phyloP scores from a whole-genome alignment of 2,888 invertebrate genomes.

The Lepidocyrtoides sp. region DNA sequence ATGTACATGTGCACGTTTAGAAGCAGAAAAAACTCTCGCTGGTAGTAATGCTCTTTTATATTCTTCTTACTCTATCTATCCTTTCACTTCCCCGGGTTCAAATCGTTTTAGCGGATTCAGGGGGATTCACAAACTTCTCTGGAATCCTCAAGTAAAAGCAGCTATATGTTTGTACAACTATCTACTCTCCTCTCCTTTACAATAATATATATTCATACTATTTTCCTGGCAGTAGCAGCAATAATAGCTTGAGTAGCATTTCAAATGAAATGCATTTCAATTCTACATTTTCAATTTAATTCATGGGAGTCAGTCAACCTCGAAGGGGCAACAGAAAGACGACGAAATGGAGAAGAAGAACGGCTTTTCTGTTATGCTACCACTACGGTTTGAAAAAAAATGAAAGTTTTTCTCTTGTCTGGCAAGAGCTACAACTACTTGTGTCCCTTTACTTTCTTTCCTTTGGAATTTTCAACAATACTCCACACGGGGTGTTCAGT shows the following conservation, averaged over 20 bases:
- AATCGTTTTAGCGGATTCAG: slow-evolving; percentile 81
- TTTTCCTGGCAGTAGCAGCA: slow-evolving; percentile 46
- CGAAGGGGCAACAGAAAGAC: slow-evolving; percentile 73
- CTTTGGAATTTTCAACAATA: slow-evolving; percentile 21
- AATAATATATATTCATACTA: slow-evolving; percentile 48
- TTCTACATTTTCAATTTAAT: slow-evolving; percentile 81
- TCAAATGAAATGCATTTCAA: slow-evolving; percentile 82
- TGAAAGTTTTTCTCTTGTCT: slow-evolving; percentile 50
- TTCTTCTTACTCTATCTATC: slow-evolving; percentile 72
- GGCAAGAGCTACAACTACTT: not conserved
- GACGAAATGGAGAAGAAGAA: slow-evolving; percentile 55
- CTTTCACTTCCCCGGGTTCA: slow-evolving; percentile 72
- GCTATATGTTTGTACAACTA: slow-evolving; percentile 36
- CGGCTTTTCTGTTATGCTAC: slow-evolving; percentile 7
- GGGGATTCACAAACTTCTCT: slow-evolving; percentile 77
- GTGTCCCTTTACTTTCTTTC: slow-evolving; percentile 15
- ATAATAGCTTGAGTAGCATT: slow-evolving; percentile 78
- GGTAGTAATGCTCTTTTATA: slow-evolving; percentile 8
- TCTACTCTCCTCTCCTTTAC: slow-evolving; percentile 25
- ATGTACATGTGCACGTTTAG: not conserved
- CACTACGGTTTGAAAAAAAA: slow-evolving; percentile 29
- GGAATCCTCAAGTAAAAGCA: slow-evolving; percentile 71
- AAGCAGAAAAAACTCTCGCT: not conserved
- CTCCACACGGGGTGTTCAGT: not conserved
- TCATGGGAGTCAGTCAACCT: slow-evolving; percentile 81